phyloP scores from a whole-genome alignment of 2,113 vertebrate genomes.

The Pituophis catenifer region DNA sequence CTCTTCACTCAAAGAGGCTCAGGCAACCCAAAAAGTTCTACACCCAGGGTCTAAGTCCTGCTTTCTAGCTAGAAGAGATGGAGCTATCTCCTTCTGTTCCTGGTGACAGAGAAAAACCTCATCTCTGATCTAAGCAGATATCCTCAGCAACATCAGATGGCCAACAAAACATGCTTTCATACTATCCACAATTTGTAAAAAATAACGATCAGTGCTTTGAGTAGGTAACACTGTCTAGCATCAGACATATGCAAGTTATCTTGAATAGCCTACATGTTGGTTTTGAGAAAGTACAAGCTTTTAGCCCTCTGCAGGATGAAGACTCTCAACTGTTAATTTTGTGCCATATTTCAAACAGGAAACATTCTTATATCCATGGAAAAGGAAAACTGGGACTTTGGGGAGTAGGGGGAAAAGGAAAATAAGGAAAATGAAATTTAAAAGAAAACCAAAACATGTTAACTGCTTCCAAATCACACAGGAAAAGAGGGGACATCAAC shows the following conservation, averaged over 20 bases:
- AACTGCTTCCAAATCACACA: not conserved
- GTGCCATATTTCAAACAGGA: not conserved
- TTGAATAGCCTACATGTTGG: not conserved
- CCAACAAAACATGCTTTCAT: not conserved
- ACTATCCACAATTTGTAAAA: not conserved
- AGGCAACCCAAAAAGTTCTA: not conserved
- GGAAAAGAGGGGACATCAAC: not conserved
- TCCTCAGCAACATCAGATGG: not conserved
- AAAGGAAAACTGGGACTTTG: not conserved
- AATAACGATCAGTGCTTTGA: too few relatives aligned
- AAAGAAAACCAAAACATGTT: not conserved
- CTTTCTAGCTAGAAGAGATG: not conserved
- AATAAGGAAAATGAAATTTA: not conserved
- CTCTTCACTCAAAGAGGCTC: not conserved
- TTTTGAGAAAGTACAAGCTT: not conserved
- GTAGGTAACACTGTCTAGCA: not conserved
- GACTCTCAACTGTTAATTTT: not conserved
- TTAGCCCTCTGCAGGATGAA: not conserved
- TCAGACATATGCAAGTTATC: not conserved
- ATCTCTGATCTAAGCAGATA: not conserved
- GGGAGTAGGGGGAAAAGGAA: not conserved
- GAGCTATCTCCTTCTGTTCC: not conserved
- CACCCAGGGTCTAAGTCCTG: not conserved
- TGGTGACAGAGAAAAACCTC: not conserved
- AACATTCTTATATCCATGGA: not conserved